phyloP scores from a whole-genome alignment of 1,140 invertebrate species.

The Temnothorax longispinosus region DNA sequence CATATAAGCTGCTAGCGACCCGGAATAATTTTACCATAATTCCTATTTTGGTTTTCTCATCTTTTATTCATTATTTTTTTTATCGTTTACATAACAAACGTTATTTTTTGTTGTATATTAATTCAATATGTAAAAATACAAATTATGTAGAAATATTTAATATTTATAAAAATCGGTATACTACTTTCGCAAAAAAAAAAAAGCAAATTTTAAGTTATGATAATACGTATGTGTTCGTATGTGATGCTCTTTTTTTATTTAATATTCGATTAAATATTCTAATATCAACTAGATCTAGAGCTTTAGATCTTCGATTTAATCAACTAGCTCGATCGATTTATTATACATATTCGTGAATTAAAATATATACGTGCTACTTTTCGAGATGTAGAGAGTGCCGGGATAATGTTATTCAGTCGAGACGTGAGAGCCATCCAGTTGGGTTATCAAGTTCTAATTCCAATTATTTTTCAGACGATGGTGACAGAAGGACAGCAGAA shows the following conservation, averaged over 20 bases:
- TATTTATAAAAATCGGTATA: background rate
- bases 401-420: background rate
- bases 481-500: slow-evolving; percentile 71
- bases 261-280: background rate
- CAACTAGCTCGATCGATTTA: background rate
- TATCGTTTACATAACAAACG: background rate
- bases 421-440: background rate
- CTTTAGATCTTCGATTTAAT: background rate
- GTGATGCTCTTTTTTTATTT: background rate
- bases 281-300: background rate
- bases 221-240: too few relatives aligned
- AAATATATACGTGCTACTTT: background rate
- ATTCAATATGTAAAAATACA: background rate
- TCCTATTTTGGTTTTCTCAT: slow-evolving; percentile 19
- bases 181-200: background rate
- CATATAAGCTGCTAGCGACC: slow-evolving; percentile 1
- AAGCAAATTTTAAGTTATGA: background rate
- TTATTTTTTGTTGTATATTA: background rate
- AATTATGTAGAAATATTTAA: background rate
- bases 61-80: background rate
- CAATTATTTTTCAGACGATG: slow-evolving; percentile 65
- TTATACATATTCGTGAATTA: background rate
- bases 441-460: background rate
- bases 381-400: background rate
- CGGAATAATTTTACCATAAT: slow-evolving; percentile 4